A percentile compares a stretch with the other conserved stretches of the same genome.
Conservation (phyloP, 2,113 vertebrate species). For the Poeciliopsis retropinna region DNA sequence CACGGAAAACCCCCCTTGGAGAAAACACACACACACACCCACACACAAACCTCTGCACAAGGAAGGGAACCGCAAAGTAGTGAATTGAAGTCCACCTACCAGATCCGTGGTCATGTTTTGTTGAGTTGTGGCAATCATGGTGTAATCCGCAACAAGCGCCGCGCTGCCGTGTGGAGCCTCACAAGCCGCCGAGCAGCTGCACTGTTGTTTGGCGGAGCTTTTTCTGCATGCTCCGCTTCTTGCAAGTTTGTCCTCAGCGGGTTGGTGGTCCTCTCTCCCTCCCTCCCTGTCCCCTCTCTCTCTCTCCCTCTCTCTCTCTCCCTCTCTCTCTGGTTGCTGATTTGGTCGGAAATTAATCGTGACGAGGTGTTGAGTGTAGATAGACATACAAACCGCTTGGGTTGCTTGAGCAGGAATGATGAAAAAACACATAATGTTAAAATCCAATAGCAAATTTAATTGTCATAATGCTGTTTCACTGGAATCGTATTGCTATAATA, state of each 20-base stretch:
- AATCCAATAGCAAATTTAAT: no score
- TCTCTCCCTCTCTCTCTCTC: slow-evolving; percentile 39
- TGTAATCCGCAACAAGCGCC: slow-evolving; percentile 55
- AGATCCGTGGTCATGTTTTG: slow-evolving; percentile 83
- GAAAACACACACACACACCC: not conserved
- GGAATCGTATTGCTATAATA: no score
- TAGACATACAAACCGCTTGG: not conserved
- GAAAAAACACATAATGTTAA: no score
- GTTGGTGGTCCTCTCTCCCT: slow-evolving; percentile 24
- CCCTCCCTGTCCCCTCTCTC: slow-evolving; percentile 23
- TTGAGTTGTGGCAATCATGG: slow-evolving; percentile 85
- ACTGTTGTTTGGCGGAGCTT: slow-evolving; percentile 53
- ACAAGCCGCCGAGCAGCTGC: slow-evolving; percentile 41
- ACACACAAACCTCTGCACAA: slow-evolving; percentile 1
- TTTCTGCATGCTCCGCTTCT: slow-evolving; percentile 69
- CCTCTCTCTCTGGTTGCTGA: slow-evolving; percentile 51
- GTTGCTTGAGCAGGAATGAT: not conserved
- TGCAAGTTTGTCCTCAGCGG: slow-evolving; percentile 63
- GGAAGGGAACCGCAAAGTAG: not conserved
- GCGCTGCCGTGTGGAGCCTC: slow-evolving; percentile 31
- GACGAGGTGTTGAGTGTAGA: slow-evolving; percentile 2
- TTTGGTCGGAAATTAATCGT: slow-evolving; percentile 53
- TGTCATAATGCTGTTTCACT: no score
- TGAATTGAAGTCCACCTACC: slow-evolving; percentile 62
- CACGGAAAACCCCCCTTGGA: not conserved